Evolutionary conservation across 2,888 invertebrate genomes (phyloP).

Genomic region (Operophtera brumata): DNA sequence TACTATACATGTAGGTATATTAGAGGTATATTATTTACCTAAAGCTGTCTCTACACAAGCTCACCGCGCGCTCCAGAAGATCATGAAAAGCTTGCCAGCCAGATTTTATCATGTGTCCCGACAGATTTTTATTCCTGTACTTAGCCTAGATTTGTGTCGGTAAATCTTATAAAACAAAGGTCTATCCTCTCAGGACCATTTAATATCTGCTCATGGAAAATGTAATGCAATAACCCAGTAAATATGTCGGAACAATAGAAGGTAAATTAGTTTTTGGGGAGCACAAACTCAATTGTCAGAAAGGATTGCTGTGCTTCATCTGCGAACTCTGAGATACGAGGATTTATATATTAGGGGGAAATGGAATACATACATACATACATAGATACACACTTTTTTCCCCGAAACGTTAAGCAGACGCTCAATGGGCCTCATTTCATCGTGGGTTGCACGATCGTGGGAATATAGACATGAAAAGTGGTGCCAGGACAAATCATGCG

Average conservation of each 20-base stretch:
- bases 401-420: too few relatives aligned
- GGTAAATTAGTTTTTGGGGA: slow-evolving; percentile 72
- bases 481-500: too few relatives aligned
- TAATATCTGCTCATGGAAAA: slow-evolving; percentile 73
- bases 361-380: neutral
- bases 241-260: slow-evolving; percentile 72
- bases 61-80: too few relatives aligned
- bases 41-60: too few relatives aligned
- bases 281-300: slow-evolving; percentile 67
- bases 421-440: too few relatives aligned
- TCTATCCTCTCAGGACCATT: slow-evolving; percentile 59
- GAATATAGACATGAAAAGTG: too few relatives aligned
- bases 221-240: slow-evolving; percentile 67
- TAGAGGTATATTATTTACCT: too few relatives aligned
- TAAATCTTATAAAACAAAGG: slow-evolving; percentile 60
- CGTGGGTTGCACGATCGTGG: too few relatives aligned
- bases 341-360: slow-evolving; percentile 35
- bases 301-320: slow-evolving; percentile 56
- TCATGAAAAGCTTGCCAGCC: too few relatives aligned
- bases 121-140: neutral
- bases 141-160: slow-evolving; percentile 30
- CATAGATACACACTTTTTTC: too few relatives aligned
- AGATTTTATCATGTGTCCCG: too few relatives aligned
- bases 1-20: too few relatives aligned
- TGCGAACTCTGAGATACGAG: slow-evolving; percentile 31